Conservation (phyloP, 2,888 invertebrate genomes). For the Ischnura elegans region DNA sequence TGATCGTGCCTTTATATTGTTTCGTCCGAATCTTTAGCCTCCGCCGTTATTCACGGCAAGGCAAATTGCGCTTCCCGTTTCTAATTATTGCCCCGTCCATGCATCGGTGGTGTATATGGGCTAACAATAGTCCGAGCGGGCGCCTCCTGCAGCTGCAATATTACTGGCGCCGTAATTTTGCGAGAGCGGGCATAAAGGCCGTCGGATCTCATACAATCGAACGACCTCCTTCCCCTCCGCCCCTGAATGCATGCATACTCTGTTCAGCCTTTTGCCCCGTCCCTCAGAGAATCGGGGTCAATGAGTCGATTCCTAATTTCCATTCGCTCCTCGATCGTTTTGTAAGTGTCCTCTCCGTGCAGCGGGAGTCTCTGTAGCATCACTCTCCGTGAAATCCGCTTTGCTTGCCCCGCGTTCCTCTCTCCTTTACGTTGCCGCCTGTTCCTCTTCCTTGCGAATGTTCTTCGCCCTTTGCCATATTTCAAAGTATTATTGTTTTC, state of each 20-base stretch:
- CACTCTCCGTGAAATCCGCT: not conserved
- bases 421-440: not conserved
- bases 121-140: not conserved
- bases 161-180: not conserved
- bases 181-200: not conserved
- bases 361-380: not conserved
- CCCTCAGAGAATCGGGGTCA: conserved; percentile 42
- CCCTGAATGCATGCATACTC: not conserved
- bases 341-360: not conserved
- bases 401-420: not conserved
- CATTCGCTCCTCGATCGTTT: conserved; percentile 12
- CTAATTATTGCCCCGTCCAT: not conserved
- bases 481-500: too few relatives aligned
- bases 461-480: not conserved
- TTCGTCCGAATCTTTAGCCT: too few relatives aligned
- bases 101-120: not conserved
- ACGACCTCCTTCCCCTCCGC: not conserved
- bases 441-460: not conserved
- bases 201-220: not conserved
- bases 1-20: too few relatives aligned
- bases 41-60: not conserved
- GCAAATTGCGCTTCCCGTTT: not conserved
- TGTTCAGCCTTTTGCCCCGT: not conserved
- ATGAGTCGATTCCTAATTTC: conserved; percentile 57
- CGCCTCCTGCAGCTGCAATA: not conserved